Base-by-base conservation (phyloP, 2,888 invertebrate genomes). In the Microchrysa polita region DNA sequence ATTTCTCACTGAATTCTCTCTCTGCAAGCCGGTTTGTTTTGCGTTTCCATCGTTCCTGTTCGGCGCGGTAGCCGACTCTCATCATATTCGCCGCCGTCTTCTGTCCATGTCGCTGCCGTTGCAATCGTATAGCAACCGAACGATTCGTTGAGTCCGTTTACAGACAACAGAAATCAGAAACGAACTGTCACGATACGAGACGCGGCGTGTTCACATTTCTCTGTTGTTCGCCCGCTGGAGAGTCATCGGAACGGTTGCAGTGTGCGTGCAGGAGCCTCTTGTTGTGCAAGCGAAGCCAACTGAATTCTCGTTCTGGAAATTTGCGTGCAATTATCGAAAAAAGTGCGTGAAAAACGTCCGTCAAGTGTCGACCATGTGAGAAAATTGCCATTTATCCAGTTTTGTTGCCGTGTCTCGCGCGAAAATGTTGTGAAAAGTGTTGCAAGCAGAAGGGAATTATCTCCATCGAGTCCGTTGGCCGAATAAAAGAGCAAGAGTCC, bases 371-470 rank as follows among this genome's bases (percentile, higher is more conserved):
- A 18, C 18, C 18, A 20, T 55, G 55, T 20, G 18, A 55, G 55
- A 55, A 55, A 55, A 55, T 55, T 20, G 10, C 18, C 16, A 59
- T 4, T 59, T 22, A 12, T 23, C 22, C 22, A 22, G 27, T 22
- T 59, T 59, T 2, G 1, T 5, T 5, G 22, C 27, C 14, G 22
- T 23, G 23, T 23, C 22, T 27, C 7, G 5, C 27, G 59, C 59
- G 59, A 23, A 59, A 59, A 59, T 59, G 59, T 59, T 59, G 2
- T 59, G 57, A 57, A 57, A 57, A n/a, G n/a, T n/a, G n/a, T n/a
- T n/a, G n/a, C n/a, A 34, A 34, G 27, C 27, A 59, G 22, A 23
- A n/a, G 20, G 9, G 12, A 59, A 23, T 20, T n/a, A n/a, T 57
- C 22, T 18, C 5, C 20, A 27, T 7, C 22, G 59, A 59, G 2